phyloP scores from a whole-genome alignment of 2,797 vertebrate species.

The Calcarius lapponicus region DNA sequence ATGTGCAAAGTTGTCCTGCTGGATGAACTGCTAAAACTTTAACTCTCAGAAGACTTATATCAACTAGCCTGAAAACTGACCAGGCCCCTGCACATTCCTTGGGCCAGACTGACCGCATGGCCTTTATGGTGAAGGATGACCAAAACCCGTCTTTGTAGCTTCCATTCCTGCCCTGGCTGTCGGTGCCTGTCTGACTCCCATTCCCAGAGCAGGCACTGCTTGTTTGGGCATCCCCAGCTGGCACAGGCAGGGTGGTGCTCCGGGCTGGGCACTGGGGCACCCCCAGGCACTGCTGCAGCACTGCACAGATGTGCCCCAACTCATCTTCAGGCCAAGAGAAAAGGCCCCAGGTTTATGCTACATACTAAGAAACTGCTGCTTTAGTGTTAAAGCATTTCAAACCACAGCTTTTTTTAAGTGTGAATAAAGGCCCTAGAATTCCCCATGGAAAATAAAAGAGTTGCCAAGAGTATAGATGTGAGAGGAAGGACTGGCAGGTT shows the following conservation, averaged over 20 bases:
- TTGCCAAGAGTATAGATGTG: neutral
- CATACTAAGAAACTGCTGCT: neutral
- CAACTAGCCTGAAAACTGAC: neutral
- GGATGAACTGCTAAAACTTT: neutral
- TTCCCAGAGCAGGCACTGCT: neutral
- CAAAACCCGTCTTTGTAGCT: neutral
- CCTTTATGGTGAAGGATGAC: neutral
- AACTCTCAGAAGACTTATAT: neutral
- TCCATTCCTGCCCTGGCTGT: neutral
- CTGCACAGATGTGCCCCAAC: neutral
- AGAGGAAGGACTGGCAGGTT: neutral
- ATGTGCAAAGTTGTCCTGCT: conserved; percentile 8
- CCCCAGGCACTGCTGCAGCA: neutral
- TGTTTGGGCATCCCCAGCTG: neutral
- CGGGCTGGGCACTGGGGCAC: neutral
- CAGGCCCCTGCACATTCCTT: neutral
- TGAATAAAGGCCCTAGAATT: neutral
- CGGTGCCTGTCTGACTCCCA: neutral
- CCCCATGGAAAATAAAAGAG: neutral
- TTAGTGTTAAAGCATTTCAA: neutral
- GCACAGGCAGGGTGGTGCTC: neutral
- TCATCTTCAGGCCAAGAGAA: neutral
- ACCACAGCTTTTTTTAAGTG: neutral
- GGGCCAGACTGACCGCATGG: neutral
- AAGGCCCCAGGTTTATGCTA: neutral